phyloP scores from a whole-genome alignment of 2,797 vertebrate species.

The Eidolon dupreanum region DNA sequence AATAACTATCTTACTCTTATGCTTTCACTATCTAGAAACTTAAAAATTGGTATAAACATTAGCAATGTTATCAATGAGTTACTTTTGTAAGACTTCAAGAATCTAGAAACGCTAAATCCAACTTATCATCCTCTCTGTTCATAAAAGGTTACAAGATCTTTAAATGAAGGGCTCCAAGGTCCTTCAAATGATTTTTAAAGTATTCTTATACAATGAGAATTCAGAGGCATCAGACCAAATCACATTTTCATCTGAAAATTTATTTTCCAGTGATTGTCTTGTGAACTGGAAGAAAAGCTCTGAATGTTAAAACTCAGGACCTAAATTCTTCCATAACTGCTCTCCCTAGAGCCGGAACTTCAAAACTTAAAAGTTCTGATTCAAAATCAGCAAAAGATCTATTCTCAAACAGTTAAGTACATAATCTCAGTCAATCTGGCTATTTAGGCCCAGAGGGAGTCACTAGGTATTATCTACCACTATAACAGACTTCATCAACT shows the following conservation, averaged over 20 bases:
- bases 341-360: slow-evolving; percentile 29
- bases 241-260: slow-evolving; percentile 7
- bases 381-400: slow-evolving; percentile 37
- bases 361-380: slow-evolving; percentile 12
- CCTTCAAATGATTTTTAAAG: neutral
- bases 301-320: neutral
- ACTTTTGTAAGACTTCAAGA: slow-evolving; percentile 19
- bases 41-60: neutral
- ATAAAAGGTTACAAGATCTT: neutral
- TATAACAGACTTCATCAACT: neutral
- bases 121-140: neutral
- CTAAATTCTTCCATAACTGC: neutral
- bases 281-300: neutral
- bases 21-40: neutral
- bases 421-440: neutral
- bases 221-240: neutral
- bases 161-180: neutral
- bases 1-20: neutral
- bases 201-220: neutral
- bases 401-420: neutral
- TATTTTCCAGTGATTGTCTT: slow-evolving; percentile 25
- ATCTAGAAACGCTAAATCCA: slow-evolving; percentile 22
- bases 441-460: neutral
- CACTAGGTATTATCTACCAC: neutral
- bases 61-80: slow-evolving; percentile 14